These are phyloP conservation scores for Trypoxylus dichotomus DNA, from an alignment of 1,140 invertebrate genomes.

Conservation along the genomic window DNA sequence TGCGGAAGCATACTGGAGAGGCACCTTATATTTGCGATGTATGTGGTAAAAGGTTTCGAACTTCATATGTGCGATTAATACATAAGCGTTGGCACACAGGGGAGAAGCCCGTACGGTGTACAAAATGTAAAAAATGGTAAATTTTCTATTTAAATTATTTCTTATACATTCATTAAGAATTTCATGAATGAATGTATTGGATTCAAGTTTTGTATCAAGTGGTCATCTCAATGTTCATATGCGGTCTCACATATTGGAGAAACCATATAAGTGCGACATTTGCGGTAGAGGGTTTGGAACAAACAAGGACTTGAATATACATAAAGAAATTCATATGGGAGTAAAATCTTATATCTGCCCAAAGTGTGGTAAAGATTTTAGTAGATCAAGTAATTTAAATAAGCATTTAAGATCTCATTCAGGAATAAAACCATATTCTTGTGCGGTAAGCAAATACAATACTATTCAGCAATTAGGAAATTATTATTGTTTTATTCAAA, in stretches of 20 bases:
- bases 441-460: background rate
- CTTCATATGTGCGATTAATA: conserved; percentile 47
- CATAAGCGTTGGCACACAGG: conserved; percentile 54
- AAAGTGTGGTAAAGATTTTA: background rate
- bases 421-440: background rate
- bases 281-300: conserved; percentile 15
- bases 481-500: background rate
- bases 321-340: background rate
- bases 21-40: conserved; percentile 45
- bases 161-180: no score
- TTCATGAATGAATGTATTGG: no score
- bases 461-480: background rate
- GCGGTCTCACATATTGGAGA: conserved; percentile 1
- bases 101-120: conserved; percentile 6
- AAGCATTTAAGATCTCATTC: background rate
- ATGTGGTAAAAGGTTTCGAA: conserved; percentile 53
- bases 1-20: conserved; percentile 24
- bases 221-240: conserved; percentile 59
- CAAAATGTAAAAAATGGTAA: conserved; percentile 41
- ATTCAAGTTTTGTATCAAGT: conserved; percentile 54
- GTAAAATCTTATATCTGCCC: background rate
- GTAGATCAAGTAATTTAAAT: background rate
- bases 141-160: background rate
- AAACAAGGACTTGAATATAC: background rate
- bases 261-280: conserved; percentile 2